Percentiles rank a stretch among this genome's conserved stretches.
Evolutionary conservation across 2,797 vertebrate species (phyloP).

Genomic region (Neosilurus mollespiculum): DNA sequence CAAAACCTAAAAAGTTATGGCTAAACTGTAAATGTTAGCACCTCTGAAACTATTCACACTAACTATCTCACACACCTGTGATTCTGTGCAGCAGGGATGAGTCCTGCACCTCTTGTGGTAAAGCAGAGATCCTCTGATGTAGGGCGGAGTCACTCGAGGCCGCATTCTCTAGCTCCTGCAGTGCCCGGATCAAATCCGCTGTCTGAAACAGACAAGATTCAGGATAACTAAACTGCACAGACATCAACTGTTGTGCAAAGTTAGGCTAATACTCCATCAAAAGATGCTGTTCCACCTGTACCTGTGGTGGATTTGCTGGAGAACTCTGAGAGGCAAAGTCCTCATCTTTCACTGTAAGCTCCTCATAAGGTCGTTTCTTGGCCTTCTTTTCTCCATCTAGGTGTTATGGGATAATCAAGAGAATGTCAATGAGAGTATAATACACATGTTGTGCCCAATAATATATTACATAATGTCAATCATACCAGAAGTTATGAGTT

Average conservation of each 20-base stretch:
- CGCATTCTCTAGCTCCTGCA: constrained; percentile 97
- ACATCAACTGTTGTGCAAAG: too few species aligned
- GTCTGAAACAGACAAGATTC: constrained; percentile 72
- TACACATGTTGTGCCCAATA: neutral
- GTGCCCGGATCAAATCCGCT: constrained; percentile 90
- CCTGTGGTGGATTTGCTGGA: constrained; percentile 91
- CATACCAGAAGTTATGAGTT: neutral
- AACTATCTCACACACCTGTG: constrained; percentile 77
- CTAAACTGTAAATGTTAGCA: neutral
- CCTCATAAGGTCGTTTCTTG: constrained; percentile 90
- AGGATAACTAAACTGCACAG: neutral
- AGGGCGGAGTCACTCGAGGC: constrained; percentile 91
- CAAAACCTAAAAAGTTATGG: neutral
- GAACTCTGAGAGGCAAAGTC: constrained; percentile 87
- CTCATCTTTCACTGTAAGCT: constrained; percentile 86
- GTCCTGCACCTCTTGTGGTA: constrained; percentile 96
- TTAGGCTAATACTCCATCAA: neutral
- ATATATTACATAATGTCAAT: neutral
- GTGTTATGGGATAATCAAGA: neutral
- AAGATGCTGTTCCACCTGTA: constrained; percentile 53
- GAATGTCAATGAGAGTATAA: neutral
- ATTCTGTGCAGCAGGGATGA: constrained; percentile 91
- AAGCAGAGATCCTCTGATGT: constrained; percentile 91
- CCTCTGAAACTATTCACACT: neutral
- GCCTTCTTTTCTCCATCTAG: constrained; percentile 89